Conservation (phyloP, 2,888 invertebrate species). For the Lamellibrachia satsuma region DNA sequence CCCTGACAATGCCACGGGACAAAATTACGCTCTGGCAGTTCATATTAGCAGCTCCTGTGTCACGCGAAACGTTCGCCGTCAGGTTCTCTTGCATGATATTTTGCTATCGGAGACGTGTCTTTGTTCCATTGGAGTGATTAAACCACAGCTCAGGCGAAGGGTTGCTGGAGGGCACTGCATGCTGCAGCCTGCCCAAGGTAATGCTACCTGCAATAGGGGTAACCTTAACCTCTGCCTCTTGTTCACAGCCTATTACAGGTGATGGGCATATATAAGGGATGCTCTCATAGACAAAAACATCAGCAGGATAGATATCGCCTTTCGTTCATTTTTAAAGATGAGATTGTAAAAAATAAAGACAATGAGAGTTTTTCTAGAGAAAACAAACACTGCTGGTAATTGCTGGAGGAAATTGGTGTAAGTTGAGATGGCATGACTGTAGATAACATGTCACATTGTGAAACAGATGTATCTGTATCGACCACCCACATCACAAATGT, state of each 20-base stretch:
- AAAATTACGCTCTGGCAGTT: background rate
- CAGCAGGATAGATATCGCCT: background rate
- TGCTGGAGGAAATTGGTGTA: background rate
- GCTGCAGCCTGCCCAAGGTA: background rate
- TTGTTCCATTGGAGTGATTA: background rate
- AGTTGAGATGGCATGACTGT: background rate
- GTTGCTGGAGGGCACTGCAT: background rate
- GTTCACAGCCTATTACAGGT: background rate
- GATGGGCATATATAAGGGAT: background rate
- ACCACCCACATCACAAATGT: background rate
- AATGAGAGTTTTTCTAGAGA: constrained; percentile 8
- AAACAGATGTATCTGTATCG: background rate
- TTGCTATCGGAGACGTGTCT: background rate
- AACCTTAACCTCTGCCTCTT: background rate
- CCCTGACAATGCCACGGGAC: background rate
- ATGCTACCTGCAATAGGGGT: background rate
- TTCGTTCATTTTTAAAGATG: background rate
- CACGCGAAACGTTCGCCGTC: background rate
- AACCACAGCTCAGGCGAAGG: background rate
- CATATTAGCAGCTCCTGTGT: background rate
- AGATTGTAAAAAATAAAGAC: background rate
- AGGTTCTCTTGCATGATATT: background rate
- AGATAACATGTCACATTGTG: background rate
- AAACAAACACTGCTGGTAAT: constrained; percentile 1
- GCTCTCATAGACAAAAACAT: background rate